These are phyloP conservation scores for Streptopelia turtur DNA, from an alignment of 2,797 vertebrate species.

Conservation along the genomic window DNA sequence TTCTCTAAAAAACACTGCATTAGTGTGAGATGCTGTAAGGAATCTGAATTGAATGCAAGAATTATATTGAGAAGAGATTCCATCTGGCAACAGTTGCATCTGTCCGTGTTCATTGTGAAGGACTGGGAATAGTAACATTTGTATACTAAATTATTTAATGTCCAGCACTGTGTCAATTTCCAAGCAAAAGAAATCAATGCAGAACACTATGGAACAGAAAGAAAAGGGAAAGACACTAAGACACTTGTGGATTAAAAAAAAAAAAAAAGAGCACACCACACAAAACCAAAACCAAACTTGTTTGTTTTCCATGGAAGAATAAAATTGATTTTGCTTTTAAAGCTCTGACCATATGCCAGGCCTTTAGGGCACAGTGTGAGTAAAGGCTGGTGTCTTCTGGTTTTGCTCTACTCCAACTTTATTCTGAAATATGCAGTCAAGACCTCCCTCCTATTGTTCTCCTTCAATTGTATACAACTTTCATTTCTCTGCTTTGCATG, in stretches of 20 bases:
- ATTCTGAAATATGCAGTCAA: constrained; percentile 35
- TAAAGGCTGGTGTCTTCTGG: constrained; percentile 39
- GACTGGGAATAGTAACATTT: neutral
- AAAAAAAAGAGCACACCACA: neutral
- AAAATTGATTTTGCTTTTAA: constrained; percentile 44
- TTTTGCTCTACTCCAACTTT: constrained; percentile 41
- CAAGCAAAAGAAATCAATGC: neutral
- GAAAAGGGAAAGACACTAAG: constrained; percentile 5
- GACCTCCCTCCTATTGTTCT: constrained; percentile 46
- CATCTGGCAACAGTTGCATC: constrained; percentile 10
- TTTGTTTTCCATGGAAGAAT: constrained; percentile 50
- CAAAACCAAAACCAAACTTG: neutral
- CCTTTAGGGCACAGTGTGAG: constrained; percentile 43
- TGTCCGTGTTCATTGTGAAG: neutral
- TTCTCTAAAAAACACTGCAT: neutral
- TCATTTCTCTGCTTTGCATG: neutral
- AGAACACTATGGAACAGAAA: neutral
- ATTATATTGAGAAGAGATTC: neutral
- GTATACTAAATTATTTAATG: neutral
- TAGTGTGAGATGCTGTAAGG: neutral
- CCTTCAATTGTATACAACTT: neutral
- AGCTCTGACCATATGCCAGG: constrained; percentile 19
- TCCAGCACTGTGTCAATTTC: neutral
- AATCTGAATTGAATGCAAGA: neutral
- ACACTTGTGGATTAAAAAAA: neutral